phyloP scores from a whole-genome alignment of 2,888 invertebrate species.

The Calameuta idolon region DNA sequence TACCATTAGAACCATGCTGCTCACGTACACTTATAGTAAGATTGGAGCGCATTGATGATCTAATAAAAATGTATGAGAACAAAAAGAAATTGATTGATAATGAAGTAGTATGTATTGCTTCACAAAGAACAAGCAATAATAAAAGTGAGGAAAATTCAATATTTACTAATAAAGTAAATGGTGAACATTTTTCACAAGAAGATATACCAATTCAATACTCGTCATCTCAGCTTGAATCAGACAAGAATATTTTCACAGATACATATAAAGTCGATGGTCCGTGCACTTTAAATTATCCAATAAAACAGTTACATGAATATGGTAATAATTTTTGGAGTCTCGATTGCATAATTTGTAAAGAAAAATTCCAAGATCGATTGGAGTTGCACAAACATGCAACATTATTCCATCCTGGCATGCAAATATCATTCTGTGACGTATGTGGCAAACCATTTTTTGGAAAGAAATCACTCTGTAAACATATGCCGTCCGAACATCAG shows the following conservation, averaged over 20 bases:
- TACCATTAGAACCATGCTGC: background rate
- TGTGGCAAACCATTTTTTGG: slow-evolving; percentile 27
- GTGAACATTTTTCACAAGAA: background rate
- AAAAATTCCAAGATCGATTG: slow-evolving; percentile 22
- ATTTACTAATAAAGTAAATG: background rate
- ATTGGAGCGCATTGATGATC: background rate
- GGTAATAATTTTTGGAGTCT: background rate
- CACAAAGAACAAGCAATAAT: background rate
- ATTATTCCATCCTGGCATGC: slow-evolving; percentile 19
- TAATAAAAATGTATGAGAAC: background rate
- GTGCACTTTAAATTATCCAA: background rate
- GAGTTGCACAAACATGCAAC: slow-evolving; percentile 30
- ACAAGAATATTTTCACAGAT: background rate
- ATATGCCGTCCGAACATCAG: slow-evolving; percentile 20
- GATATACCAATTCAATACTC: background rate
- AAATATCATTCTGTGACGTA: slow-evolving; percentile 29
- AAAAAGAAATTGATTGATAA: background rate
- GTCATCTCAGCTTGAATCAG: background rate
- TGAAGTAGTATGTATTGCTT: background rate
- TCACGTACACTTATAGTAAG: background rate
- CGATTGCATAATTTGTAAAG: slow-evolving; percentile 25
- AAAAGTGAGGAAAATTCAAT: background rate
- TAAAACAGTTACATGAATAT: background rate
- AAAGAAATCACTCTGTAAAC: slow-evolving; percentile 19
- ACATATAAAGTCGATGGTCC: background rate